Base-by-base conservation (phyloP, 2,797 vertebrate species). In the Hydrocynus forskahlii region DNA sequence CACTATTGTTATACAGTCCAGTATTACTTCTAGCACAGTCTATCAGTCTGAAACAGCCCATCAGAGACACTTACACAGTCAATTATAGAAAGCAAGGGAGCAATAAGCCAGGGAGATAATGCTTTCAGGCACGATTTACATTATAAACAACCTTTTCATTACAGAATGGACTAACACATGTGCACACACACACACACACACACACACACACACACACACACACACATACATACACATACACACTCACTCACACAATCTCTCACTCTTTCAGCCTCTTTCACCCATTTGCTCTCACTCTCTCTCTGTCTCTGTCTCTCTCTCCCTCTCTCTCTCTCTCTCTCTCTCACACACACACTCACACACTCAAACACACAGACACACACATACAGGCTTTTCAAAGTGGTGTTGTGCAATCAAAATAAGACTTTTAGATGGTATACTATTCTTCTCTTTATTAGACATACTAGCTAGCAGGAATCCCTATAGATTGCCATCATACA, bases 141-240 rank as follows among this genome's bases (percentile, higher is more conserved):
- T 72, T 69, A 75, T 78, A 85, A 84, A 85, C 71, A 79, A 40
- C 82, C 16, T 67, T 78, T 78, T 81, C 73, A 84, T 79, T 43
- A 35, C 68, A 79, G 4, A 69, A 78, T 78, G 21, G 35, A 43
- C 29, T 50, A 80, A 57, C 14, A 70, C n/a, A 48, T 8, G 19
- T 43, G 45, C 14, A 70, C 54, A 12, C 48, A 12, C 48, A 12
- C 9, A 12, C 13, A 6, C 25, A 45, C n/a, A 25, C 68, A 52
- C 19, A 66, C 40, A 8, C 59, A 8, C 43, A 45, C 25, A 45
- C n/a, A 25, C 68, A 52, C 19, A 66, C 40, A 8, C 59, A 57
- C 14, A 70, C n/a, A 48, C 12, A 21, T 43, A 55, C 14, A 70
- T 43, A 12, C 48, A 12, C 48, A 12, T 1, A 12, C 13, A 6